Evolutionary conservation across 2,888 invertebrate species (phyloP), one percentile per base, ranked within the genome.

Genomic region (Seira ritae): DNA sequence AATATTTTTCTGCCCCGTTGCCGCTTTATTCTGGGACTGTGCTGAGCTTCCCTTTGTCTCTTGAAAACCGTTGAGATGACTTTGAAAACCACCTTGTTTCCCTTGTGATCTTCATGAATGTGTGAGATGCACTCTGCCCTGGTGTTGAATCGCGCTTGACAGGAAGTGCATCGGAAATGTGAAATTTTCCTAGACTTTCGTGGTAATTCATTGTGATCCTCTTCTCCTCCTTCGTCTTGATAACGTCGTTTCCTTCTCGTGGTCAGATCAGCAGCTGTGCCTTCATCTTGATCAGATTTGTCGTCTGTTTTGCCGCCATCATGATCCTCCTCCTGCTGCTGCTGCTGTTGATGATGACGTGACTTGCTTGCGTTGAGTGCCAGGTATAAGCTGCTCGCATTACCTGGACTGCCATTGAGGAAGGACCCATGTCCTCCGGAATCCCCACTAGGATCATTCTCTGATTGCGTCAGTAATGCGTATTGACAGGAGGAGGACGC

Each of bases 191-290:
- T 65, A 24, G 69, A 68, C 68, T 85, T 85, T 60, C 75, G 67
- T 0, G 46, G 31, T 22, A 46, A 24, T 17, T 93, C 76, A 37
- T 84, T 77, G 6, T 79, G 75, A 8, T 72, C 81, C 2, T 79
- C 84, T 31, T 37, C 23, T 19, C 68, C 66, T 1, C 76, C 84
- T 31, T 37, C 23, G 20, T 68, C 66, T 55, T 22, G 37, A n/a
- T 37, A 60, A 12, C 22, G 24, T 17, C 69, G 66, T 23, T 74
- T 50, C 37, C 80, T 85, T 31, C 55, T 77, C 23, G 81, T 82
- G 67, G 79, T 83, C 60, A 76, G 67, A 46, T 76, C 83, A 1
- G 72, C 77, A 1, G 84, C 84, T 10, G 91, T 24, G 90, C 88
- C 86, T 90, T 91, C 80, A 4, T 74, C 75, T 24, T 78, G 37